Evolutionary conservation across 2,113 vertebrate species (phyloP).

Genomic region (Chaetodon auriga): DNA sequence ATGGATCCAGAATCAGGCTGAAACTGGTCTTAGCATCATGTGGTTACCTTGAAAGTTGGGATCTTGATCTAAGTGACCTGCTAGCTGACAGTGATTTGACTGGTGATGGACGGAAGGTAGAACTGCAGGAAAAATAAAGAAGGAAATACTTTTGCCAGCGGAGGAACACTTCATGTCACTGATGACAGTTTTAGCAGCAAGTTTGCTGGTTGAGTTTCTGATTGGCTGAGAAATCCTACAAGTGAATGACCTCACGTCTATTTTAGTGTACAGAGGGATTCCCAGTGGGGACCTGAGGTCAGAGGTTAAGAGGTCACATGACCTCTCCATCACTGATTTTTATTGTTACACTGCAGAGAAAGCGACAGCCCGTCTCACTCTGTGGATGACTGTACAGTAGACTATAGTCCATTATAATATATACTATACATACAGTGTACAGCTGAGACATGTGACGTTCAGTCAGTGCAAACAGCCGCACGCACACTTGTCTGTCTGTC

Average conservation of each 20-base stretch:
- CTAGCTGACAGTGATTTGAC: not conserved
- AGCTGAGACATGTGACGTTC: conserved; percentile 19
- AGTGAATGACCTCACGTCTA: conserved; percentile 19
- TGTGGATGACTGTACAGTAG: conserved; percentile 53
- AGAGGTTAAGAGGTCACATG: conserved; percentile 40
- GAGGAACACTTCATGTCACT: conserved; percentile 8
- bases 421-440: conserved; percentile 42
- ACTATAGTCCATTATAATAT: conserved; percentile 59
- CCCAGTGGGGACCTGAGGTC: conserved; percentile 37
- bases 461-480: conserved; percentile 40
- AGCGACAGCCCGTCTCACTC: conserved; percentile 14
- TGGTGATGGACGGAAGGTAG: not conserved
- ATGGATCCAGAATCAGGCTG: not conserved
- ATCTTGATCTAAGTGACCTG: too few relatives aligned
- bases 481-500: not conserved
- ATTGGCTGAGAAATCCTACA: conserved; percentile 63
- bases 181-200: not conserved
- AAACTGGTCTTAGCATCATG: not conserved
- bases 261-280: conserved; percentile 12
- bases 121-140: not conserved
- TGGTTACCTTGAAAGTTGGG: too few relatives aligned
- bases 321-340: conserved; percentile 30
- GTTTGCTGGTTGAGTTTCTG: conserved; percentile 33
- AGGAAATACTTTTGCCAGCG: not conserved
- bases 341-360: conserved; percentile 25